Percentiles rank a stretch among this genome's conserved stretches.
phyloP scores from a whole-genome alignment of 2,113 vertebrate genomes.

The Enhydra lutris region DNA sequence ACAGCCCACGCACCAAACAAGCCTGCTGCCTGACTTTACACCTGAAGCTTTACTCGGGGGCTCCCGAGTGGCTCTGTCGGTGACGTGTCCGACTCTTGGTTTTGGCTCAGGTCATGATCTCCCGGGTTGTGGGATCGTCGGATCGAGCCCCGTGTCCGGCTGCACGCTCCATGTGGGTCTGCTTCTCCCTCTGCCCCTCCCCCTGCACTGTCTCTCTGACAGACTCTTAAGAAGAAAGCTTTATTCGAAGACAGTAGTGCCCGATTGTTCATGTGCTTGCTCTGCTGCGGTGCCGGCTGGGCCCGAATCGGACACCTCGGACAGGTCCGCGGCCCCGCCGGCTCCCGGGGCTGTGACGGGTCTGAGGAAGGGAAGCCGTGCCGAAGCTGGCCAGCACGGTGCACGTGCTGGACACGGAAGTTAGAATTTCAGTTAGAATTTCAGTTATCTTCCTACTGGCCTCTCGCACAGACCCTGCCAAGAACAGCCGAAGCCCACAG shows the following conservation, averaged over 20 bases:
- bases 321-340: no score
- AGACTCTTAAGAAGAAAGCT: background rate
- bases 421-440: background rate
- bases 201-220: background rate
- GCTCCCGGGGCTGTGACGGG: background rate
- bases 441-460: rapidly evolving
- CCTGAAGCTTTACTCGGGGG: background rate
- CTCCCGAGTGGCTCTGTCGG: no score
- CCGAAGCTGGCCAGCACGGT: rapidly evolving
- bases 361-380: background rate
- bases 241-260: background rate
- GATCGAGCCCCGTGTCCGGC: background rate
- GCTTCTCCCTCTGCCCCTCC: background rate
- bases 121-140: background rate
- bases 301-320: rapidly evolving
- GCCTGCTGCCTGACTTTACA: background rate
- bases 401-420: no score
- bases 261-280: background rate
- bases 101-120: background rate
- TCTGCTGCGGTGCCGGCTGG: rapidly evolving
- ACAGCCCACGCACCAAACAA: rapidly evolving
- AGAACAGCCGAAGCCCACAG: background rate
- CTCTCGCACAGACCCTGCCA: background rate
- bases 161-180: background rate
- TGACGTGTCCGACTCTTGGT: background rate